Evolutionary conservation across 2,888 invertebrate species (phyloP).

Genomic region (Metopia argyrocephala): DNA sequence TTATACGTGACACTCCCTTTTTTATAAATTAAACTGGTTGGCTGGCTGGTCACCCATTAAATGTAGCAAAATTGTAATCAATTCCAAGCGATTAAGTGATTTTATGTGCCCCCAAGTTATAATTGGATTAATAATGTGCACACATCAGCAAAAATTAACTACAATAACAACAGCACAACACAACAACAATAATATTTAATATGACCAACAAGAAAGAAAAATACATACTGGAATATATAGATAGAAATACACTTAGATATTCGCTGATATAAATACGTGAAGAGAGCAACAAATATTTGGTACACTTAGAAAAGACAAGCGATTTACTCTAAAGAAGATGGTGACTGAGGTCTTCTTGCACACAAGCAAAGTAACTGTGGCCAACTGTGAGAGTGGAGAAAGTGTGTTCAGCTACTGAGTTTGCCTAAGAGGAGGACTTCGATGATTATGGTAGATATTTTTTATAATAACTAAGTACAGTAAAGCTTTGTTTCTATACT

Average conservation of each 20-base stretch:
- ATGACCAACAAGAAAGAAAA: background rate
- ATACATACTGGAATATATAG: background rate
- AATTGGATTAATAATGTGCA: conserved; percentile 75
- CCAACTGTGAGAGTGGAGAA: too few species aligned
- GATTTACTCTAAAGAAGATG: background rate
- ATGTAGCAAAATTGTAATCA: conserved; percentile 61
- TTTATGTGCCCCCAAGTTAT: conserved; percentile 72
- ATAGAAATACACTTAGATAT: background rate
- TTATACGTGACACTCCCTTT: conserved; percentile 23
- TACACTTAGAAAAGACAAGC: conserved; percentile 51
- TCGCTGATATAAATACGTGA: background rate
- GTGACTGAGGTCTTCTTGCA: too few species aligned
- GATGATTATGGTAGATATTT: too few species aligned
- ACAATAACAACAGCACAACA: conserved; percentile 34
- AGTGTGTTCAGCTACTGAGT: too few species aligned
- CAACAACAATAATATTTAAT: background rate
- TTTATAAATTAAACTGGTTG: conserved; percentile 37
- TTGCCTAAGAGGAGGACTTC: too few species aligned
- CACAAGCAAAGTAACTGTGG: too few species aligned
- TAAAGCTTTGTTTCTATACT: too few species aligned
- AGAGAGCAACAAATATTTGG: conserved; percentile 42
- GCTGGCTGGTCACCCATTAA: conserved; percentile 25
- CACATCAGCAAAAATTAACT: conserved; percentile 66
- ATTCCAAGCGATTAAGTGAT: conserved; percentile 75
- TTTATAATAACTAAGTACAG: too few species aligned